phyloP scores from a whole-genome alignment of 2,797 vertebrate species.

The Emys orbicularis region DNA sequence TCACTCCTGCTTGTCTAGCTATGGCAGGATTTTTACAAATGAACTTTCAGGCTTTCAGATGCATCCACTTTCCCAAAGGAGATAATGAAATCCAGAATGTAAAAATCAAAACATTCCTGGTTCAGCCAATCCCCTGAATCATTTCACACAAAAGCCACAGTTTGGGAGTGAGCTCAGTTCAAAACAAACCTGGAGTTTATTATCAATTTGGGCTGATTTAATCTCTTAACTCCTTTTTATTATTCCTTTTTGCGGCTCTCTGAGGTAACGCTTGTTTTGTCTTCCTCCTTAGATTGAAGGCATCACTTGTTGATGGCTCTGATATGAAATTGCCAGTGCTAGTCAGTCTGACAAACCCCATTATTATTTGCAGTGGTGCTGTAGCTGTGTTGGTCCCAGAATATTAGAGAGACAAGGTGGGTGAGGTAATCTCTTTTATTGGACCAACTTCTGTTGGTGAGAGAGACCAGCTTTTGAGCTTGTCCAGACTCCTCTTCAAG shows the following conservation, averaged over 20 bases:
- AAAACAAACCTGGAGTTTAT: constrained; percentile 67
- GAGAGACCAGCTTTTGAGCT: neutral
- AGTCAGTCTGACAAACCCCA: neutral
- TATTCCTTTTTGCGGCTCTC: neutral
- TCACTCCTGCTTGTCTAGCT: constrained; percentile 51
- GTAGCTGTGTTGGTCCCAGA: neutral
- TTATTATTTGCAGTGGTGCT: neutral
- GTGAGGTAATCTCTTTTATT: neutral
- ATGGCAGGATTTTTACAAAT: constrained; percentile 48
- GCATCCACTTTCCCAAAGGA: constrained; percentile 39
- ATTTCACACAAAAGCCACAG: neutral
- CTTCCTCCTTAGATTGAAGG: neutral
- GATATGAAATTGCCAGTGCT: neutral
- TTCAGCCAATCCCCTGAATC: constrained; percentile 19
- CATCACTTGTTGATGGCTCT: neutral
- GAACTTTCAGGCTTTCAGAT: constrained; percentile 42
- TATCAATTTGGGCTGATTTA: constrained; percentile 41
- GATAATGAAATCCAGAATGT: constrained; percentile 71
- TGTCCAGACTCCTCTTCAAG: neutral
- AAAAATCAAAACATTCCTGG: constrained; percentile 41
- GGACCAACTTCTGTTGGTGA: neutral
- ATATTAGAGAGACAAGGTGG: neutral
- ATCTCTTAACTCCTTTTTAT: neutral
- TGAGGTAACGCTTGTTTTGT: constrained; percentile 3
- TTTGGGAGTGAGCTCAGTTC: constrained; percentile 50